A percentile compares a stretch with the other conserved stretches of the same genome.
Conservation (phyloP, 2,888 invertebrate genomes). For the Altica lythri region DNA sequence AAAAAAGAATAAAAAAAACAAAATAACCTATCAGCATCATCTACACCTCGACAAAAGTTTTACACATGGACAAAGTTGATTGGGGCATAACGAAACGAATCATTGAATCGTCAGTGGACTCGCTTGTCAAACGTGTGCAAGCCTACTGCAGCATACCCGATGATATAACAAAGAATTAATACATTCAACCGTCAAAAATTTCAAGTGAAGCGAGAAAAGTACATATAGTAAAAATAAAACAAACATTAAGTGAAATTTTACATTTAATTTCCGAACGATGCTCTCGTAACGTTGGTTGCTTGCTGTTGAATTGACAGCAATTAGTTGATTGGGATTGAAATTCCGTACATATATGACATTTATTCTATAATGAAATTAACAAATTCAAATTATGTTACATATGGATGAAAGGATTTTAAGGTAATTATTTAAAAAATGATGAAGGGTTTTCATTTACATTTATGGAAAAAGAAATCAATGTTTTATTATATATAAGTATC, state of each 20-base stretch:
- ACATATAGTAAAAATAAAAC: constrained; percentile 34
- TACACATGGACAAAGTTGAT: too few species aligned
- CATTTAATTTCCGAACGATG: constrained; percentile 46
- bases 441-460: too few species aligned
- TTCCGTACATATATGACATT: constrained; percentile 43
- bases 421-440: constrained; percentile 25
- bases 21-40: too few species aligned
- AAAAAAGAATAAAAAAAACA: too few species aligned
- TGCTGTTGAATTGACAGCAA: constrained; percentile 48
- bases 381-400: constrained; percentile 44
- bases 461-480: too few species aligned
- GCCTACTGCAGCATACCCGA: constrained; percentile 7
- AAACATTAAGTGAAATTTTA: constrained; percentile 51
- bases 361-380: constrained; percentile 49
- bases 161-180: constrained; percentile 19
- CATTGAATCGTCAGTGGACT: not conserved
- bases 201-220: constrained; percentile 19
- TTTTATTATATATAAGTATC: too few species aligned
- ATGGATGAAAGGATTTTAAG: constrained; percentile 10
- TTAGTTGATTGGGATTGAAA: constrained; percentile 55
- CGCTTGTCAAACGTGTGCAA: not conserved
- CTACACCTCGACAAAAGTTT: too few species aligned
- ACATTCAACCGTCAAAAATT: constrained; percentile 23
- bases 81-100: constrained; percentile 14
- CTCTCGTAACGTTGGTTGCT: constrained; percentile 41